Conservation (phyloP, 2,797 vertebrate genomes). For the Selene dorsalis region DNA sequence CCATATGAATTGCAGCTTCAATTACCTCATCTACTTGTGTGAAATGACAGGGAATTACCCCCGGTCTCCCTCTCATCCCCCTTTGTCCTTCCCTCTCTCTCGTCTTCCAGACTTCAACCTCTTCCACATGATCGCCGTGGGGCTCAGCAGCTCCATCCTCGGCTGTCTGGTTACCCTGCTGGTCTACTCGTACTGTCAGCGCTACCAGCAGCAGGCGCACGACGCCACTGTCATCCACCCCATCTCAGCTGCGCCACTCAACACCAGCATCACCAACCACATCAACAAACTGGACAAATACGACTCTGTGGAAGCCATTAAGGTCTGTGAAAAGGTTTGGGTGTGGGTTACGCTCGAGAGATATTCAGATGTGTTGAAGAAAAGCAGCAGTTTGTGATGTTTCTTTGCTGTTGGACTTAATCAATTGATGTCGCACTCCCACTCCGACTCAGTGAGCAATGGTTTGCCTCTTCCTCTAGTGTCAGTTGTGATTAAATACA, state of each 20-base stretch:
- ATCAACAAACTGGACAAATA: slow-evolving; percentile 99
- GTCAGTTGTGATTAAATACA: slow-evolving; percentile 66
- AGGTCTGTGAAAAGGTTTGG: slow-evolving; percentile 84
- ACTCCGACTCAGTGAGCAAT: slow-evolving; percentile 34
- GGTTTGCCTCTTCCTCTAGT: slow-evolving; percentile 44
- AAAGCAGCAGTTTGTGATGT: slow-evolving; percentile 31
- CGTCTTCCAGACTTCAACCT: slow-evolving; percentile 91
- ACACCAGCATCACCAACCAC: slow-evolving; percentile 98
- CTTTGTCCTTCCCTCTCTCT: neutral
- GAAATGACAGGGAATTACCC: slow-evolving; percentile 32
- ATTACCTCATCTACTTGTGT: slow-evolving; percentile 31
- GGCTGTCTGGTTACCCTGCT: slow-evolving; percentile 96
- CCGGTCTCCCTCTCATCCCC: neutral
- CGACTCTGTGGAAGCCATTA: slow-evolving; percentile 97
- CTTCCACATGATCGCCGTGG: slow-evolving; percentile 98
- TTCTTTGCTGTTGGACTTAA: slow-evolving; percentile 47
- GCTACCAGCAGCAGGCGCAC: slow-evolving; percentile 95
- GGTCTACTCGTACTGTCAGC: slow-evolving; percentile 96
- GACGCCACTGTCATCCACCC: slow-evolving; percentile 98
- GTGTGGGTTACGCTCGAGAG: slow-evolving; percentile 14
- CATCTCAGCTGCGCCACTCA: slow-evolving; percentile 93
- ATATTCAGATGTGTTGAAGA: slow-evolving; percentile 27
- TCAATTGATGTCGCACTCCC: slow-evolving; percentile 43
- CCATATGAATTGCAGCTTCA: slow-evolving; percentile 38
- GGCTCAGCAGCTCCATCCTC: slow-evolving; percentile 95